These are phyloP conservation scores for Rhineura floridana DNA, from an alignment of 2,113 vertebrate genomes.

Conservation along the genomic window DNA sequence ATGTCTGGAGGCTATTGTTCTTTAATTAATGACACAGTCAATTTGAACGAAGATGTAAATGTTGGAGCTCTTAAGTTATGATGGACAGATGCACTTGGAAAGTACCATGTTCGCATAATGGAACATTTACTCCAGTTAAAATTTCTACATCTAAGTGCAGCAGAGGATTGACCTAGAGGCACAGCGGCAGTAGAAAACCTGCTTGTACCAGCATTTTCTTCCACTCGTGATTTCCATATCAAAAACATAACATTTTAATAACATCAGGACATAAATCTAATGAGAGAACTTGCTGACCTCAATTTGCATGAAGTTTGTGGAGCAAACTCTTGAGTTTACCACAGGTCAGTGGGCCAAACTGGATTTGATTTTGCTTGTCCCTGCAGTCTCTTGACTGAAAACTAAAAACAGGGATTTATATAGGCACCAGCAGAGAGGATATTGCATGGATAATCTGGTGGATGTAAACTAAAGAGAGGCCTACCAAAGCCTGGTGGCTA, in stretches of 20 bases:
- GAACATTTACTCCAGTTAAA: constrained; percentile 8
- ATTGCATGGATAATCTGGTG: neutral
- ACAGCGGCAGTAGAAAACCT: neutral
- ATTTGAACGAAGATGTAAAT: neutral
- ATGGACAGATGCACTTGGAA: neutral
- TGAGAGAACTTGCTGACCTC: neutral
- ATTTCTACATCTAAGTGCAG: neutral
- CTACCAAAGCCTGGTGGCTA: neutral
- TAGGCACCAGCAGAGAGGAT: neutral
- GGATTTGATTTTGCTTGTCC: neutral
- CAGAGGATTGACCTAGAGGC: neutral
- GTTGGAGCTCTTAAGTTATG: neutral
- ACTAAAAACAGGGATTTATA: neutral
- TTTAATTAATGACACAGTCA: neutral
- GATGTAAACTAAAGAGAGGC: neutral
- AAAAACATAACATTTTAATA: constrained; percentile 27
- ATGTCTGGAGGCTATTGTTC: neutral
- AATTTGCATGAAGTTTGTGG: neutral
- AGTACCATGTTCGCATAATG: neutral
- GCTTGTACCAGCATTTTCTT: neutral
- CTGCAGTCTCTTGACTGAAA: neutral
- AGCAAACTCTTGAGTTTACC: neutral
- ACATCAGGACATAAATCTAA: neutral
- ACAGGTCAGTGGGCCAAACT: neutral
- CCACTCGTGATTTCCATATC: constrained; percentile 12